A percentile compares a stretch with the other conserved stretches of the same genome.
phyloP scores from a whole-genome alignment of 1,140 invertebrate species.

The Drosophila subobscura region DNA sequence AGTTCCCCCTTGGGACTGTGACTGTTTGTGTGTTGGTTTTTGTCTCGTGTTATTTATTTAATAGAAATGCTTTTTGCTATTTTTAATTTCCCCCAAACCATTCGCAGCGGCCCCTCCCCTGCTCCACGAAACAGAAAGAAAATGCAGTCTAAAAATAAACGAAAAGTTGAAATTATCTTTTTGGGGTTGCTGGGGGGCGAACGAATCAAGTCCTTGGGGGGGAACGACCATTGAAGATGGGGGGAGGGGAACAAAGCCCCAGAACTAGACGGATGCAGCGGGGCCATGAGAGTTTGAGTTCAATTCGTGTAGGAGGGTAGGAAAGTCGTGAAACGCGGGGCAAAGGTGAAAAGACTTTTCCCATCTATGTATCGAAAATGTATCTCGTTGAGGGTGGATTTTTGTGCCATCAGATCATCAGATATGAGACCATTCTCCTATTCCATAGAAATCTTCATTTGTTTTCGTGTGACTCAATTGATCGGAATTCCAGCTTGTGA shows the following conservation, averaged over 20 bases:
- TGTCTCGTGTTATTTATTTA: constrained; percentile 64
- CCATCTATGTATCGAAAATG: background rate
- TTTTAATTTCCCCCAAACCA: constrained; percentile 42
- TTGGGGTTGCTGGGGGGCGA: constrained; percentile 47
- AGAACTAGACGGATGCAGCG: no score
- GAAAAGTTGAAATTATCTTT: constrained; percentile 58
- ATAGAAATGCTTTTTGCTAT: constrained; percentile 54
- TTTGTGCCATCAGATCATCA: background rate
- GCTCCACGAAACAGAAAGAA: background rate
- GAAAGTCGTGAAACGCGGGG: constrained; percentile 4
- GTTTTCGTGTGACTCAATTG: constrained; percentile 7
- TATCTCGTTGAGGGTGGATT: background rate
- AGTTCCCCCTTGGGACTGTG: background rate
- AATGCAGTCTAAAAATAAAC: constrained; percentile 68
- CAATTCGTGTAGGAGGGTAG: constrained; percentile 1
- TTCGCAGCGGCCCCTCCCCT: constrained; percentile 7
- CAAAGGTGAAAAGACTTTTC: constrained; percentile 34
- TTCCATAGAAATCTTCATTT: constrained; percentile 1
- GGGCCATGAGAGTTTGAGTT: constrained; percentile 9
- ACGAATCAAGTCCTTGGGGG: constrained; percentile 33
- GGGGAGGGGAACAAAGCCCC: background rate
- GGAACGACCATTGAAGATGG: constrained; percentile 16
- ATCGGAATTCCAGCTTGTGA: constrained; percentile 7
- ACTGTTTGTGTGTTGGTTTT: background rate
- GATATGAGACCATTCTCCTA: constrained; percentile 2